phyloP scores from a whole-genome alignment of 2,797 vertebrate species.

The Enteromius treurensis region DNA sequence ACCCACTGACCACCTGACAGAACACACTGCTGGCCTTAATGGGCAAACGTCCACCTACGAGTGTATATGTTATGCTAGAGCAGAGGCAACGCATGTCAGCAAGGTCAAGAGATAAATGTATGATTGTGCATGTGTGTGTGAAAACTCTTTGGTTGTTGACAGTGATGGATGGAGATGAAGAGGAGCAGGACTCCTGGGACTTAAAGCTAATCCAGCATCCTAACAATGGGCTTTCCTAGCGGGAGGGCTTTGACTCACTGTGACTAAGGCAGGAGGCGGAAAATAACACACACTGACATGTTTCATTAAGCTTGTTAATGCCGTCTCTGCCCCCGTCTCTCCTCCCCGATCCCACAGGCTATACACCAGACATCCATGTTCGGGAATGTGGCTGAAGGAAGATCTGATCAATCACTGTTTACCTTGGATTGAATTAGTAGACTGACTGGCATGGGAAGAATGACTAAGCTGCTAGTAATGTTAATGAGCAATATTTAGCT shows the following conservation, averaged over 20 bases:
- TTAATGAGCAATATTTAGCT: neutral
- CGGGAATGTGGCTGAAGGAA: constrained; percentile 39
- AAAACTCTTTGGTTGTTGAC: constrained; percentile 49
- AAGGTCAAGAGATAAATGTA: constrained; percentile 54
- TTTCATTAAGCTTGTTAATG: constrained; percentile 78
- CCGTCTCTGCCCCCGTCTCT: constrained; percentile 54
- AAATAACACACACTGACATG: constrained; percentile 77
- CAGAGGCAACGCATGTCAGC: constrained; percentile 39
- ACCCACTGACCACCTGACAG: constrained; percentile 72
- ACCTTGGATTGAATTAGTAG: constrained; percentile 28
- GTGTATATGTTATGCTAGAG: constrained; percentile 31
- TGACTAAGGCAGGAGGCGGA: constrained; percentile 66
- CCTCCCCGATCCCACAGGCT: constrained; percentile 47
- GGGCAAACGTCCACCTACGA: constrained; percentile 32
- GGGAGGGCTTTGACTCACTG: constrained; percentile 71
- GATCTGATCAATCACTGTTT: constrained; percentile 43
- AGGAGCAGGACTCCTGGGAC: constrained; percentile 74
- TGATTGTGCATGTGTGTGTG: constrained; percentile 45
- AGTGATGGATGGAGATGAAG: constrained; percentile 72
- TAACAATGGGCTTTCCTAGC: constrained; percentile 76
- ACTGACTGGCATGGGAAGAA: constrained; percentile 42
- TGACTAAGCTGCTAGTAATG: neutral
- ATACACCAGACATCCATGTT: constrained; percentile 36
- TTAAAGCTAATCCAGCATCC: constrained; percentile 72
- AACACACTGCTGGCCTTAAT: constrained; percentile 29